phyloP scores from a whole-genome alignment of 2,797 vertebrate species.

The Scomberomorus guttatus region DNA sequence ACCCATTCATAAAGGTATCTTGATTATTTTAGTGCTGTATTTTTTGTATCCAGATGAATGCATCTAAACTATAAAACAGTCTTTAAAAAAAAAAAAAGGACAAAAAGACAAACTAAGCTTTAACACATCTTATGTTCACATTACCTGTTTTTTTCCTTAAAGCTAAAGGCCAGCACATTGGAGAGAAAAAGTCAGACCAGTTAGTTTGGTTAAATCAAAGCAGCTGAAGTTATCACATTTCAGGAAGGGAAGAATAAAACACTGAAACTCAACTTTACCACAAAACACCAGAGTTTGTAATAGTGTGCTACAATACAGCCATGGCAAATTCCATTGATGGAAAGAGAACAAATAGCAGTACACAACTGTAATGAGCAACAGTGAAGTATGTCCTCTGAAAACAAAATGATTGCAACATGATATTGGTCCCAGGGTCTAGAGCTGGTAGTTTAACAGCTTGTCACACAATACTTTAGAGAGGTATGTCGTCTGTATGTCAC shows the following conservation, averaged over 20 bases:
- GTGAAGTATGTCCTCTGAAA: no score
- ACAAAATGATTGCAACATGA: background rate
- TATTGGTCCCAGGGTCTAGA: fast-evolving
- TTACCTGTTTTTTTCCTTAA: constrained; percentile 90
- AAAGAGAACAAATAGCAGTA: background rate
- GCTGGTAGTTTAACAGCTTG: background rate
- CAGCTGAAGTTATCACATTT: background rate
- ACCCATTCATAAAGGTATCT: background rate
- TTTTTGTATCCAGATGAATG: background rate
- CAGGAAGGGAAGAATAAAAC: background rate
- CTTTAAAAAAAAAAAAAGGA: background rate
- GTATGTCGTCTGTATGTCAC: no score
- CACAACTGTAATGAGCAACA: background rate
- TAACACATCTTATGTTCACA: constrained; percentile 34
- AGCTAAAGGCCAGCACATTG: constrained; percentile 89
- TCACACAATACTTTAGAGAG: background rate
- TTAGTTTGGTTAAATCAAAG: constrained; percentile 57
- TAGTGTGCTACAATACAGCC: background rate
- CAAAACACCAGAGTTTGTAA: background rate
- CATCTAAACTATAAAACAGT: background rate
- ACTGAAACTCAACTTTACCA: background rate
- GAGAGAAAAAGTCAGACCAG: constrained; percentile 80
- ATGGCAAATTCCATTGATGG: background rate
- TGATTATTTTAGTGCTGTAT: background rate
- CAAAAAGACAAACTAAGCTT: background rate